These are phyloP conservation scores for Lepisosteus oculatus DNA, from an alignment of 2,113 vertebrate genomes.

Conservation along the genomic window DNA sequence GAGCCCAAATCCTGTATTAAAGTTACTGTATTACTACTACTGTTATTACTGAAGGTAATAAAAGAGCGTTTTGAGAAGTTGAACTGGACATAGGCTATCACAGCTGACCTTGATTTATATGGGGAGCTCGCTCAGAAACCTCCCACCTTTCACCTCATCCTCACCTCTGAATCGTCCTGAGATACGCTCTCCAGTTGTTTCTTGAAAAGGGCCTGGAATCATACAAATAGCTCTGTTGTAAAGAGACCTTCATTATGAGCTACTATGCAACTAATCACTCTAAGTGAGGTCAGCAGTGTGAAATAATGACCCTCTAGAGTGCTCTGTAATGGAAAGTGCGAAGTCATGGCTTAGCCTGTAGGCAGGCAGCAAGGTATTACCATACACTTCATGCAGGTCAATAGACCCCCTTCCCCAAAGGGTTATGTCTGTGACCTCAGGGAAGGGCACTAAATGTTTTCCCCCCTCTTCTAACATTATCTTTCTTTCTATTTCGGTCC, in stretches of 20 bases:
- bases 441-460: conserved; percentile 4
- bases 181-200: conserved; percentile 1
- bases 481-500: background rate
- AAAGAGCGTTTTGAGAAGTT: too few relatives aligned
- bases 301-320: conserved; percentile 17
- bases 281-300: conserved; percentile 14
- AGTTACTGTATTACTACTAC: too few relatives aligned
- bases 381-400: conserved; percentile 11
- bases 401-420: background rate
- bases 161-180: background rate
- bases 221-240: conserved; percentile 9
- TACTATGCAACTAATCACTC: conserved; percentile 17
- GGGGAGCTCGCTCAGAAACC: conserved; percentile 6
- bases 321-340: conserved; percentile 5
- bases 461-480: background rate
- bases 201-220: conserved; percentile 6
- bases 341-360: conserved; percentile 5
- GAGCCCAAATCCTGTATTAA: background rate
- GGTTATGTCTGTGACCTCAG: conserved; percentile 2
- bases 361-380: conserved; percentile 1
- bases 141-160: background rate
- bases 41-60: too few relatives aligned
- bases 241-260: conserved; percentile 17
- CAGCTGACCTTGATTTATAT: background rate
- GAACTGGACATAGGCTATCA: background rate